Evolutionary conservation across 35 echinoderm and acorn worm genomes (phyloP), one percentile per base, ranked within the genome.

Genomic region (Holothuria glaberrima): DNA sequence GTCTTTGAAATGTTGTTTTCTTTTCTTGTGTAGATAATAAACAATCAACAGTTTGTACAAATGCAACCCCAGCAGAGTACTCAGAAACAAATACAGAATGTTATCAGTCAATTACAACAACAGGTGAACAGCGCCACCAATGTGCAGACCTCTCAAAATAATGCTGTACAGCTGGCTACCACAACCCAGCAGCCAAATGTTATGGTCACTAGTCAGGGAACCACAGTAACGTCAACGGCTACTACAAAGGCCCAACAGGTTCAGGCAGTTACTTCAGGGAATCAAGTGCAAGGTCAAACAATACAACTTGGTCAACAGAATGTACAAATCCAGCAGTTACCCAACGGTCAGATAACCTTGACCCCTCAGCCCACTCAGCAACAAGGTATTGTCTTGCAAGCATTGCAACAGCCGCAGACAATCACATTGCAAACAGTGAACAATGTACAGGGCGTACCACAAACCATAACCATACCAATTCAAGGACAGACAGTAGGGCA

Each of bases 341-440:
- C 85, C 25, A 87, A 87, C 46, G 85, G 85, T 18, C 85, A 87
- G 44, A 69, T 87, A 48, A 70, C 85, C 24, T n/a, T 87, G 27
- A 87, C 85, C 21, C 85, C 30, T 46, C 85, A 87, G 30, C 61
- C 80, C 1, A 31, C 52, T 2, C 90, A 87, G 54, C 94, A 92
- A 44, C 91, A 90, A 59, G 78, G 27, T 31, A 82, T 66, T 86
- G 74, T 85, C 52, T 33, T 92, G 18, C 91, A 92, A 30, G 86
- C 94, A 4, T 59, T 95, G 14, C 94, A 92, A 36, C 94, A 92
- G 57, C 88, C 79, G 9, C 92, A 94, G 82, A 90, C 88, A 17
- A 82, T 86, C 12, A 94, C 78, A 16, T 41, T 92, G 52, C 87
- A 90, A 52, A 84, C 93, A 25, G 22, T 74, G 2, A 86, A 86